Evolutionary conservation across 2,888 invertebrate genomes (phyloP), one percentile per base, ranked within the genome.

Genomic region (Drosophila siamana): DNA sequence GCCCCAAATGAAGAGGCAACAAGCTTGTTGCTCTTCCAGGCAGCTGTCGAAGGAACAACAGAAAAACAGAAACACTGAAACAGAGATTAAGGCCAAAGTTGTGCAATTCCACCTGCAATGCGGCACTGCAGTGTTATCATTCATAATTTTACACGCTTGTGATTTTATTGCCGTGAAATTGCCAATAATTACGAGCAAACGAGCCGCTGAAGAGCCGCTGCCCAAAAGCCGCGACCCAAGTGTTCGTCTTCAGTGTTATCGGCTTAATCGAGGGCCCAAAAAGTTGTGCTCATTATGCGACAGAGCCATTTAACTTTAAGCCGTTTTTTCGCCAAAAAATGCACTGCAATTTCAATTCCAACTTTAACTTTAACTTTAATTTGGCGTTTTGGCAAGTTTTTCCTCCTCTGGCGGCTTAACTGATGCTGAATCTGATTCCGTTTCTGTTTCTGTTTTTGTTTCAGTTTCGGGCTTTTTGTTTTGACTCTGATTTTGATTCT

Each of bases 131-230:
- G 59, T 71, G 69, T 84, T 87, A 88, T 87, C 87, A 88, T 78
- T 84, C 78, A 80, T 70, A 85, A 88, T 88, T 88, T 85, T 79
- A 75, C 65, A 89, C 79, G 90, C 89, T 87, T 80, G 86, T 78
- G 80, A 85, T 87, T 90, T 89, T 85, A 90, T 89, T 89, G 87
- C 87, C 89, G 70, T 89, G 89, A 90, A 89, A 89, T 90, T 88
- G 87, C 77, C 84, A 86, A 89, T 88, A 89, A 89, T 89, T 88
- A 88, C 75, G 77, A 79, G 84, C 50, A 70, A 69, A 63, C 55
- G 69, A 74, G 60, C 50, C 46, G 41, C 48, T n/a, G 40, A 56
- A 33, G 44, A 33, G n/a, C n/a, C 4, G 11, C 50, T 38, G 13
- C 8, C 16, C 11, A 7, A 11, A 24, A 15, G 19, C n/a, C n/a